Conservation (phyloP, 2,888 invertebrate genomes). For the Zele albiditarsus region DNA sequence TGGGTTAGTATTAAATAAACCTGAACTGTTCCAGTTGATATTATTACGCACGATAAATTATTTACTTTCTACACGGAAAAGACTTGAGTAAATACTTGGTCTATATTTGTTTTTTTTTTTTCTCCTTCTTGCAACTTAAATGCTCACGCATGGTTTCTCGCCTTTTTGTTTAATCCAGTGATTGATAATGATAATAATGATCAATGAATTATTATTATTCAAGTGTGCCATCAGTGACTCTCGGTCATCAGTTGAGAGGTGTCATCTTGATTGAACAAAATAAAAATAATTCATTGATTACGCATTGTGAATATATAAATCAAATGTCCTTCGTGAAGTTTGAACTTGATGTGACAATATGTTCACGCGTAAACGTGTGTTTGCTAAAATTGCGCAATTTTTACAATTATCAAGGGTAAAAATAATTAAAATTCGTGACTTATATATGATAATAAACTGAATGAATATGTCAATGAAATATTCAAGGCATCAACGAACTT, state of each 20-base stretch:
- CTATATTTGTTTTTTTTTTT: conserved; percentile 5
- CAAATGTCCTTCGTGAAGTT: conserved; percentile 1
- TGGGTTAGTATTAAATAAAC: background rate
- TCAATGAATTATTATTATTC: conserved; percentile 8
- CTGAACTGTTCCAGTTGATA: background rate
- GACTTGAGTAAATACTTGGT: conserved; percentile 6
- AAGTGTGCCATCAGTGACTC: background rate
- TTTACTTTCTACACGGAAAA: conserved; percentile 16
- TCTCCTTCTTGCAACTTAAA: background rate
- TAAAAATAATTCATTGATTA: background rate
- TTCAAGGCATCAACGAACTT: background rate
- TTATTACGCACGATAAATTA: background rate
- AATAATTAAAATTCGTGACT: background rate
- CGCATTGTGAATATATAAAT: conserved; percentile 1
- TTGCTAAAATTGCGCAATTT: background rate
- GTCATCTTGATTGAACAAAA: background rate
- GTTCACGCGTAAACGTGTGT: background rate
- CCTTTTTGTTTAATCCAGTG: background rate
- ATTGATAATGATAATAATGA: background rate
- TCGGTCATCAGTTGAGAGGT: background rate
- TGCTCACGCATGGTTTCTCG: background rate
- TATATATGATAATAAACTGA: background rate
- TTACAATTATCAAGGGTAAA: background rate
- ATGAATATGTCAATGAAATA: background rate
- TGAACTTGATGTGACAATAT: conserved; percentile 5